Evolutionary conservation across 2,113 vertebrate species (phyloP).

Genomic region (Nothoprocta pentlandii): DNA sequence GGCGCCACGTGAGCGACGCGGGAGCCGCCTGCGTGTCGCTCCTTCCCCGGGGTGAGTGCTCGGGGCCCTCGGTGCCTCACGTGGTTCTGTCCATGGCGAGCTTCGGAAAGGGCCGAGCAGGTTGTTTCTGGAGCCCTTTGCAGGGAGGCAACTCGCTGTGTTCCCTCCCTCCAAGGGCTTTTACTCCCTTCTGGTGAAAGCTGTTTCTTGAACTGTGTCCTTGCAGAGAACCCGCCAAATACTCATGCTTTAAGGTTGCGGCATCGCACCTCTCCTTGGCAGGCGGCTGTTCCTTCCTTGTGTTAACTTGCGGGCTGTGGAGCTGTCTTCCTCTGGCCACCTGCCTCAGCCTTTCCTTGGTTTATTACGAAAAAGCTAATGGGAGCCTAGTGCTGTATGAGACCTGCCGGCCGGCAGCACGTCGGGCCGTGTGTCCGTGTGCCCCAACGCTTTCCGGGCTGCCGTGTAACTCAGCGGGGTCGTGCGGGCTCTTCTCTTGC

Average conservation of each 20-base stretch:
- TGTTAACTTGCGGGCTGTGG: neutral
- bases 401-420: neutral
- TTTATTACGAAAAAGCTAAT: neutral
- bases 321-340: conserved; percentile 33
- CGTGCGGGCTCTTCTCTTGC: neutral
- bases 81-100: neutral
- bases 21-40: conserved; percentile 41
- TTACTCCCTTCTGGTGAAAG: neutral
- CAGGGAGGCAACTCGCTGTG: neutral
- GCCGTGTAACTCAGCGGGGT: neutral
- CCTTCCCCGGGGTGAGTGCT: conserved; percentile 45
- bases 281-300: conserved; percentile 25
- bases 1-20: conserved; percentile 72
- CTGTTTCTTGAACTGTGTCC: conserved; percentile 4
- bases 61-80: conserved; percentile 46
- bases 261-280: conserved; percentile 56
- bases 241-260: neutral
- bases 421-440: neutral
- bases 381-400: neutral
- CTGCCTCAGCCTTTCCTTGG: neutral
- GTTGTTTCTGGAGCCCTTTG: conserved; percentile 15
- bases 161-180: neutral
- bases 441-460: neutral
- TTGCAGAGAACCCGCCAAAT: neutral
- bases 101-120: conserved; percentile 34